Conservation (phyloP, 2,797 vertebrate genomes). For the Tenualosa ilisha region DNA sequence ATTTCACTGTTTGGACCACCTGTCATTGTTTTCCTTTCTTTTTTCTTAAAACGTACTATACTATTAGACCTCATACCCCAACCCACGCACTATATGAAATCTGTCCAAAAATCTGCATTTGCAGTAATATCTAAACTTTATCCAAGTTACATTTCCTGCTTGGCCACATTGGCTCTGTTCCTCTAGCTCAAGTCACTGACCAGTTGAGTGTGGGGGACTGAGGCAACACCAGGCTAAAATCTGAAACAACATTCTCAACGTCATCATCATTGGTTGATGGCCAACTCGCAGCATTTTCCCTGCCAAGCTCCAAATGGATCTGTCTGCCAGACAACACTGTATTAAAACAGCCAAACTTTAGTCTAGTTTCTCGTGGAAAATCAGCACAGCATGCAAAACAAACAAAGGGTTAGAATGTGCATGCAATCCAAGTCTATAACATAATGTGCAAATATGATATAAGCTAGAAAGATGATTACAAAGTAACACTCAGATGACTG, state of each 20-base stretch:
- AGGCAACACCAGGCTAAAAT: conserved; percentile 35
- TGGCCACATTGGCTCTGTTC: not conserved
- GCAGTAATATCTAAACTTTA: conserved; percentile 1
- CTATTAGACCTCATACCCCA: not conserved
- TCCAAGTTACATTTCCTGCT: conserved; percentile 3
- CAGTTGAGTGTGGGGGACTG: not conserved
- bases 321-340: conserved; percentile 7
- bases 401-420: not conserved
- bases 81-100: not conserved
- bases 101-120: not conserved
- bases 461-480: not conserved
- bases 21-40: not conserved
- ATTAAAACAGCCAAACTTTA: not conserved
- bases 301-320: conserved; percentile 26
- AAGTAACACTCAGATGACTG: not conserved
- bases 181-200: conserved; percentile 3
- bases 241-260: conserved; percentile 44
- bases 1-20: not conserved
- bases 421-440: not conserved
- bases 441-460: not conserved
- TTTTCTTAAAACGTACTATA: not conserved
- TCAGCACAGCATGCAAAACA: not conserved
- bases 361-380: not conserved
- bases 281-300: conserved; percentile 12
- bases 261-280: conserved; percentile 37